phyloP scores from a whole-genome alignment of 2,113 vertebrate genomes.

The Euleptes europaea region DNA sequence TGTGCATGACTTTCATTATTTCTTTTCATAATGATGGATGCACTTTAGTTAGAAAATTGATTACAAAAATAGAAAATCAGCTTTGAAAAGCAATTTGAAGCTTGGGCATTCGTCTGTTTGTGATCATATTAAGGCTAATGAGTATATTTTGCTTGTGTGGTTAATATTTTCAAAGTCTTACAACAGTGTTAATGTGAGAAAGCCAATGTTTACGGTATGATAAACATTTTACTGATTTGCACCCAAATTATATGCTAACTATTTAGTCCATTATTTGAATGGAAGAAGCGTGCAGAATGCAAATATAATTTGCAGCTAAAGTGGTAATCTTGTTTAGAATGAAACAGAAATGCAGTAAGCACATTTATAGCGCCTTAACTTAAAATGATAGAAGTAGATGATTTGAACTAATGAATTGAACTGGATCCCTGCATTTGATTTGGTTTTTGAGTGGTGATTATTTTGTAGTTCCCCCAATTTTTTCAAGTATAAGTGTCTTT shows the following conservation, averaged over 20 bases:
- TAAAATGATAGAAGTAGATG: slow-evolving; percentile 32
- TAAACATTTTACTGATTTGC: slow-evolving; percentile 61
- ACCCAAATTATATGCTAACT: slow-evolving; percentile 64
- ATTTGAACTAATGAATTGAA: slow-evolving; percentile 48
- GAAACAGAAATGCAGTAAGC: slow-evolving; percentile 47
- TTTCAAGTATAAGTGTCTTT: not conserved
- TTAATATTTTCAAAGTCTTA: slow-evolving; percentile 72
- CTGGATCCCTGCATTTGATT: not conserved
- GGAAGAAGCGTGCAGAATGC: slow-evolving; percentile 46
- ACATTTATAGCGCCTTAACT: slow-evolving; percentile 42
- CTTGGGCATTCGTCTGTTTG: slow-evolving; percentile 60
- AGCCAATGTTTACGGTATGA: slow-evolving; percentile 51
- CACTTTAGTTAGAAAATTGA: slow-evolving; percentile 73
- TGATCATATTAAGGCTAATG: slow-evolving; percentile 73
- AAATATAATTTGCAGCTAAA: slow-evolving; percentile 55
- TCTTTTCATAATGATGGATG: slow-evolving; percentile 73
- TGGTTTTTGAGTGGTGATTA: not conserved
- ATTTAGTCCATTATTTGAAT: slow-evolving; percentile 63
- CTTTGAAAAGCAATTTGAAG: slow-evolving; percentile 76
- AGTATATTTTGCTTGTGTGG: slow-evolving; percentile 67
- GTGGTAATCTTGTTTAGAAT: slow-evolving; percentile 52
- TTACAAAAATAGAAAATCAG: slow-evolving; percentile 75
- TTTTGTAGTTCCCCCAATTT: not conserved
- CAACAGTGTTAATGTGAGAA: slow-evolving; percentile 64
- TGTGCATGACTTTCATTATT: slow-evolving; percentile 74